Evolutionary conservation across 2,113 vertebrate genomes (phyloP), one percentile per base, ranked within the genome.

Genomic region (Taurulus bubalis): DNA sequence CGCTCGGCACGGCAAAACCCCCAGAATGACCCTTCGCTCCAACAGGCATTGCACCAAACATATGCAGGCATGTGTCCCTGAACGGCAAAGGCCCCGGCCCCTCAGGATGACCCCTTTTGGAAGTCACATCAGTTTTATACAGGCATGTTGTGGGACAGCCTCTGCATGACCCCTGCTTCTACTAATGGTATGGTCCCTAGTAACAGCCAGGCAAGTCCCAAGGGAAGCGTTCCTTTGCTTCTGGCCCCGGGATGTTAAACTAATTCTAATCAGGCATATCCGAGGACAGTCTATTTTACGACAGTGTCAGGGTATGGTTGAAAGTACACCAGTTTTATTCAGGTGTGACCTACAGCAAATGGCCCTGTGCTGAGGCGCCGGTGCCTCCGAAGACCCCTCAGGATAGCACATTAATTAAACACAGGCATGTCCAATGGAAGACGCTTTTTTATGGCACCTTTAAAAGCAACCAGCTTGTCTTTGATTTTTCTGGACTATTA

Each of bases 131-230:
- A 15, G 2, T 45, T 82, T 80, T 58, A 75, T 80, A 30, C 82
- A 40, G 77, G 26, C 62, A 51, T 47, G 11, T 51, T 51, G 47
- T 36, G 65, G 67, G 51, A 58, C 58, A 78, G 74, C 71, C 71
- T 85, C 38, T 56, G 12, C 18, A 14, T 73, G 75, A 85, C 58
- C 65, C 32, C 16, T 24, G 20, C 0, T 74, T 53, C 26, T 59
- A 42, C 79, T 80, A 79, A 86, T 71, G 63, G 36, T 84, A 42
- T 66, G 76, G 42, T 75, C 58, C n/a, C n/a, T 76, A 90, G 82
- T 71, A 75, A 71, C 42, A 70, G 59, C 62, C 38, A 62, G 62
- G 8, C 20, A 34, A 51, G 76, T 76, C 80, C 80, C 75, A 79
- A 36, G 53, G 58, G 80, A 55, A 79, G 36, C 22, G 34, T 63